Evolutionary conservation across 2,113 vertebrate genomes (phyloP), one percentile per base, ranked within the genome.

Genomic region (Vulpes lagopus): DNA sequence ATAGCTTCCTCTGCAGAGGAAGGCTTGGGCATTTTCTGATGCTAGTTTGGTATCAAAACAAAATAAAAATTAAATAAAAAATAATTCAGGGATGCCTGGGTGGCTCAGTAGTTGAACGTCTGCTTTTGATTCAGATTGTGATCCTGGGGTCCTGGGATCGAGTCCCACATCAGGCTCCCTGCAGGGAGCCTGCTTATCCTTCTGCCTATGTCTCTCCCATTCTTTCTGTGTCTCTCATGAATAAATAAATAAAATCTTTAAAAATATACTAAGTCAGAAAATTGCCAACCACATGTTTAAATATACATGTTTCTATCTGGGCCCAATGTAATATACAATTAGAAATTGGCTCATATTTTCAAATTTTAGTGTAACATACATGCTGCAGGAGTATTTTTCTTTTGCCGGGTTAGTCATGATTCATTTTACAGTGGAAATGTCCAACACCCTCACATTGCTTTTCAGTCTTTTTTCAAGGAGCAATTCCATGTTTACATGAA

Each of bases 61-160:
- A 74, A 93, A 93, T 55, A 83, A 65, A 92, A 92, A 11, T 82
- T 95, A 94, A 91, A 38, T 96, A 8, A 79, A 62, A 93, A 81
- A 59, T 91, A 64, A 30, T 30, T 27, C 62, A 64, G 9, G 62
- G 25, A 11, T 11, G 0, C 62, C 19, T 64, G 19, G 62, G 25
- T 30, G 7, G 43, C 43, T 43, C 43, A 43, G 43, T 43, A 43
- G 43, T 43, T 43, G 43, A 43, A 43, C 43, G 43, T 7, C 43
- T 43, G 43, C 43, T 43, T 43, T 43, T 43, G 43, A 43, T 43
- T 43, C 43, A 43, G 43, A 43, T 43, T 43, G 43, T 43, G 43
- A 43, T 43, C 43, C 43, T 43, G 43, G 43, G 43, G 43, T 43
- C 43, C 43, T 43, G 6, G 43, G 43, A 43, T 43, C 43, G 43